phyloP scores from a whole-genome alignment of 2,797 vertebrate genomes.

The Artibeus jamaicensis region DNA sequence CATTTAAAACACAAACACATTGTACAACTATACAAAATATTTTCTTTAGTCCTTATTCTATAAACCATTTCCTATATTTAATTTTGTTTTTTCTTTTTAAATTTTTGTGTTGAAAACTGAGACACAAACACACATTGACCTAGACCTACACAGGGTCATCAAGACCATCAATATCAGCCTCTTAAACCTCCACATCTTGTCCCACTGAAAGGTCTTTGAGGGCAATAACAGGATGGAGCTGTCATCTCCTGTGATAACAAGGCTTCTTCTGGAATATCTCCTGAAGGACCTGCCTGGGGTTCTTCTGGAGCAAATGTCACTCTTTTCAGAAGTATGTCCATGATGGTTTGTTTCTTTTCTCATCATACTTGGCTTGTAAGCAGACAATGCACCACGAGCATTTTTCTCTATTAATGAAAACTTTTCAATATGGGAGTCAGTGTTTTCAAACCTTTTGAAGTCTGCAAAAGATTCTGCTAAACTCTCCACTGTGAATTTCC shows the following conservation, averaged over 20 bases:
- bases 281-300: background rate
- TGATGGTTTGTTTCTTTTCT: background rate
- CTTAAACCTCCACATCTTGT: background rate
- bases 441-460: background rate
- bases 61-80: background rate
- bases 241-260: background rate
- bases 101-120: background rate
- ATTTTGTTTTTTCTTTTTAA: background rate
- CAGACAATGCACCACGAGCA: background rate
- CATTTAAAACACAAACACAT: background rate
- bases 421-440: too few relatives aligned
- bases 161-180: background rate
- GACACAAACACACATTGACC: background rate
- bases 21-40: background rate
- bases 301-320: background rate
- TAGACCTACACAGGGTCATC: too few relatives aligned
- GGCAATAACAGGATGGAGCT: background rate
- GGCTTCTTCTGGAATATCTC: background rate
- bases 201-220: background rate
- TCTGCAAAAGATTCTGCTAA: background rate
- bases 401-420: background rate
- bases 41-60: background rate
- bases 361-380: background rate
- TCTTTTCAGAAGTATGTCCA: background rate
- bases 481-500: background rate